These are phyloP conservation scores for Hemibagrus wyckioides DNA, from an alignment of 2,113 vertebrate genomes.

Conservation along the genomic window DNA sequence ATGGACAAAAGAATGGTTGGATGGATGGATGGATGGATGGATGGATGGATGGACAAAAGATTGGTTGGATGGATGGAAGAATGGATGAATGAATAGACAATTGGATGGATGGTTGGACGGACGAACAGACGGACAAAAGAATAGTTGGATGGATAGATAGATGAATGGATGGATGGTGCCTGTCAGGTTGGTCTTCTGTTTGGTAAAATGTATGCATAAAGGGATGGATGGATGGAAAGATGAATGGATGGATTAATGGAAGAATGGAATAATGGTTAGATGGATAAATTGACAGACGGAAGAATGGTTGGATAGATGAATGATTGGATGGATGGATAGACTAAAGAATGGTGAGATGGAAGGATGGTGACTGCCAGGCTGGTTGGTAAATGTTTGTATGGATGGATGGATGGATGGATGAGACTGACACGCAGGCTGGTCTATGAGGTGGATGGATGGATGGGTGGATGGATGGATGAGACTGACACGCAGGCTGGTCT, in stretches of 20 bases:
- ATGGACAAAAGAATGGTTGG: no score
- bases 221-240: background rate
- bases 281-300: background rate
- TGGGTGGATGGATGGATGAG: background rate
- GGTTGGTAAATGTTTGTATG: no score
- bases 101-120: no score
- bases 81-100: no score
- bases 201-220: no score
- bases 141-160: background rate
- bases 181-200: no score
- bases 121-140: no score
- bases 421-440: background rate
- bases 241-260: background rate
- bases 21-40: no score
- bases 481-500: background rate
- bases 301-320: background rate
- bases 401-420: conserved; percentile 8
- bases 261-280: background rate
- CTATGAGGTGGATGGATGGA: background rate
- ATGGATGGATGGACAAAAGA: no score
- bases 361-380: background rate
- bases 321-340: background rate
- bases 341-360: background rate
- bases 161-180: background rate
- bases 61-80: no score